Evolutionary conservation across 2,113 vertebrate species (phyloP).

Genomic region (Aphyosemion australe): DNA sequence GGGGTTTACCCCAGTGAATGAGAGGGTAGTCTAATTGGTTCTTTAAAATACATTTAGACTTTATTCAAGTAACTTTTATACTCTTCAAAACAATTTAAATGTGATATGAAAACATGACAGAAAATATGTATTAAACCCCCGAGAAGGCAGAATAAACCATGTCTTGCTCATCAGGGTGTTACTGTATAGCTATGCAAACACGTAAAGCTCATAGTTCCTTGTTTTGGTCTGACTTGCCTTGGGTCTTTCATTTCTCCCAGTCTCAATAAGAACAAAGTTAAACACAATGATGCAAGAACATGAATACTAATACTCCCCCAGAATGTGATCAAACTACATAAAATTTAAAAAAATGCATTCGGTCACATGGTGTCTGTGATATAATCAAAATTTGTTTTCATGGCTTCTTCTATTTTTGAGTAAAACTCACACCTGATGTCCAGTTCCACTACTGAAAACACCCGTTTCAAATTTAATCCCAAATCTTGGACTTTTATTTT

Average conservation of each 20-base stretch:
- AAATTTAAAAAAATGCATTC: too few relatives aligned
- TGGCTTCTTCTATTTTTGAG: too few relatives aligned
- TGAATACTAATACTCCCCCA: constrained; percentile 11
- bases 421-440: too few relatives aligned
- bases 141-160: constrained; percentile 10
- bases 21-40: too few relatives aligned
- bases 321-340: not conserved
- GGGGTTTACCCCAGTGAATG: too few relatives aligned
- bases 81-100: not conserved
- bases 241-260: constrained; percentile 24
- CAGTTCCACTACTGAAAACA: too few relatives aligned
- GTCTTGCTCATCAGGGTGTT: constrained; percentile 1
- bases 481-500: too few relatives aligned
- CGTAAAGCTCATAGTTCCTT: constrained; percentile 16
- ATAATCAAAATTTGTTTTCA: too few relatives aligned
- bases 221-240: constrained; percentile 33
- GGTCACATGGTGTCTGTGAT: too few relatives aligned
- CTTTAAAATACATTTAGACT: not conserved
- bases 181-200: constrained; percentile 21
- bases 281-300: constrained; percentile 13
- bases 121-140: not conserved
- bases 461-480: too few relatives aligned
- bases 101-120: not conserved
- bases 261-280: not conserved
- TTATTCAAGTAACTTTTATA: not conserved